Evolutionary conservation across 2,888 invertebrate genomes (phyloP), one percentile per base, ranked within the genome.

Genomic region (Keiferia lycopersicella): DNA sequence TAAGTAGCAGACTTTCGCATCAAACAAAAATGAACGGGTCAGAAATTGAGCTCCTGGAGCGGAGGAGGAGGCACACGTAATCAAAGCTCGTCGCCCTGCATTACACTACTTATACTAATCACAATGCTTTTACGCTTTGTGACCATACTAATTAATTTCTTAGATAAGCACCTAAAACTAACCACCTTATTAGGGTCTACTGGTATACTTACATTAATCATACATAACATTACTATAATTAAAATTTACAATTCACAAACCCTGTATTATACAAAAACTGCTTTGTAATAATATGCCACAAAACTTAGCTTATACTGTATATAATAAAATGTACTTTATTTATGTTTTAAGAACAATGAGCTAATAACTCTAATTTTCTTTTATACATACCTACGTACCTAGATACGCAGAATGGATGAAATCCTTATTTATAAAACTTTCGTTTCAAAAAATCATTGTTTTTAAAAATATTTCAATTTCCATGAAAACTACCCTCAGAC

Each of bases 91-190:
- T n/a, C n/a, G n/a, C n/a, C n/a, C n/a, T n/a, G n/a, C n/a, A n/a
- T n/a, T n/a, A n/a, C 20, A 22, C 1, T 51, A 56, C 56, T 56
- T 30, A 38, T 39, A 62, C 51, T 61, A 64, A 62, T 59, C 41
- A 63, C 30, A 39, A 26, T 45, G 66, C 65, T 66, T 66, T 18
- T 51, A 63, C 4, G 64, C 66, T 66, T 66, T 34, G 61, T 59
- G n/a, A 63, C 38, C 62, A 62, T 45, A 58, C 62, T 56, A 38
- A 26, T 56, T 62, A 51, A 18, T 20, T 22, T 20, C 20, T 51
- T 22, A 8, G 38, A 38, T 45, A 51, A 64, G 61, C 60, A 63
- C 63, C 41, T 65, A 48, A 60, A 39, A 64, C 50, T 22, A 63
- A 65, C 56, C 60, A 65, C 56, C 60, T 41, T 63, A 63, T 63